phyloP scores from a whole-genome alignment of 2,113 vertebrate genomes.

The Pampusana beccarii region DNA sequence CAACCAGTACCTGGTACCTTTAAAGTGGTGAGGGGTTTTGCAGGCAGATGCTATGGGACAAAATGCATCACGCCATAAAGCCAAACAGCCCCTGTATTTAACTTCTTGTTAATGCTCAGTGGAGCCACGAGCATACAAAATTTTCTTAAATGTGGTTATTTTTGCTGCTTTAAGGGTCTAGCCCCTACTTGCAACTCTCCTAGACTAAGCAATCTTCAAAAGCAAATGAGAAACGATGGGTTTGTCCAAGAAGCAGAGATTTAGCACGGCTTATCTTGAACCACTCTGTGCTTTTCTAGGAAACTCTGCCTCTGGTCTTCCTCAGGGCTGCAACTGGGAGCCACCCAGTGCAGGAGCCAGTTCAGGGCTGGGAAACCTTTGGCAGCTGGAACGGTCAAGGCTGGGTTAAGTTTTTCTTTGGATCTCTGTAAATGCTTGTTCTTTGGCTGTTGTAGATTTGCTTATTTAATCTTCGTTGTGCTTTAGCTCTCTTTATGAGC shows the following conservation, averaged over 20 bases:
- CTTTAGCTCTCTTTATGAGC: background rate
- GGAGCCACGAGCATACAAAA: background rate
- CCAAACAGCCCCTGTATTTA: background rate
- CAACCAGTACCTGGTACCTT: background rate
- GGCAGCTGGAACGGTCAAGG: background rate
- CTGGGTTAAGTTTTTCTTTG: background rate
- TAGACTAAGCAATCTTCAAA: background rate
- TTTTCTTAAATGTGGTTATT: background rate
- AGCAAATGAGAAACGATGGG: background rate
- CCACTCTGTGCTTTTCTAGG: background rate
- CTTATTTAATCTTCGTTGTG: background rate
- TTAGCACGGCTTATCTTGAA: background rate
- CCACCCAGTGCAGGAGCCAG: background rate
- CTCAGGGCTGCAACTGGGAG: background rate
- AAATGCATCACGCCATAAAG: background rate
- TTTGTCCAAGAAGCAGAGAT: background rate
- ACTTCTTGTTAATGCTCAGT: background rate
- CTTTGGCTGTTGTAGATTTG: background rate
- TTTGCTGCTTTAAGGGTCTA: background rate
- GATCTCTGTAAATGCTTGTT: background rate
- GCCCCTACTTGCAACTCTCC: background rate
- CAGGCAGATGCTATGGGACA: background rate
- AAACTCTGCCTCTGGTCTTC: background rate
- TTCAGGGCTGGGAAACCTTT: background rate
- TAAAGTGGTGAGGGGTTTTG: conserved; percentile 15